phyloP scores from a whole-genome alignment of 2,888 invertebrate species.

The Drosophila parthenogenetica region DNA sequence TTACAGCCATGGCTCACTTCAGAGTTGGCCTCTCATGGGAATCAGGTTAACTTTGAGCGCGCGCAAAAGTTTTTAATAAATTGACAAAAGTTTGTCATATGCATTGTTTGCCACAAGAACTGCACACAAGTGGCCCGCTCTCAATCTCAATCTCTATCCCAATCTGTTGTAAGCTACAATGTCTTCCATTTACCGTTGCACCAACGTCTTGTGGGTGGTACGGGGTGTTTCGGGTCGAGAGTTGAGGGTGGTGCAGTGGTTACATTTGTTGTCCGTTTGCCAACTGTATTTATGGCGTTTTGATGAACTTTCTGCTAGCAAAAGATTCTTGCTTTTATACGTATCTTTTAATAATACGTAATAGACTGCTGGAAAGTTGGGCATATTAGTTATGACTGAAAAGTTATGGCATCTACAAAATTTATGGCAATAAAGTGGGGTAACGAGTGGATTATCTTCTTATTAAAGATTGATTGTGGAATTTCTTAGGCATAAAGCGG shows the following conservation, averaged over 20 bases:
- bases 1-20: slow-evolving; percentile 17
- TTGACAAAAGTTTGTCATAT: slow-evolving; percentile 82
- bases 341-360: slow-evolving; percentile 43
- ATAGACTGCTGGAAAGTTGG: not conserved
- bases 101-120: slow-evolving; percentile 71
- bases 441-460: not conserved
- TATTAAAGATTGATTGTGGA: not conserved
- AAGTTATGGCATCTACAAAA: not conserved
- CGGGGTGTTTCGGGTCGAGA: slow-evolving; percentile 2
- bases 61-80: slow-evolving; percentile 76
- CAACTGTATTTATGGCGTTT: slow-evolving; percentile 57
- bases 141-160: slow-evolving; percentile 33
- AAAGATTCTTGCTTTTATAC: slow-evolving; percentile 34
- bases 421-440: not conserved
- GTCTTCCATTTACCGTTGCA: slow-evolving; percentile 50
- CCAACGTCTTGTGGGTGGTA: slow-evolving; percentile 33
- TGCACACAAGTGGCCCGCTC: slow-evolving; percentile 67
- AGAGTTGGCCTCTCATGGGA: slow-evolving; percentile 66
- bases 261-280: slow-evolving; percentile 52
- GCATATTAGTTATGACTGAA: not conserved
- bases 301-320: slow-evolving; percentile 69
- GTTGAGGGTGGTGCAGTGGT: slow-evolving; percentile 26
- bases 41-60: slow-evolving; percentile 71
- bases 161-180: slow-evolving; percentile 39
- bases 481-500: no score